Evolutionary conservation across 2,113 vertebrate species (phyloP).

Genomic region (Dromiciops gliroides): DNA sequence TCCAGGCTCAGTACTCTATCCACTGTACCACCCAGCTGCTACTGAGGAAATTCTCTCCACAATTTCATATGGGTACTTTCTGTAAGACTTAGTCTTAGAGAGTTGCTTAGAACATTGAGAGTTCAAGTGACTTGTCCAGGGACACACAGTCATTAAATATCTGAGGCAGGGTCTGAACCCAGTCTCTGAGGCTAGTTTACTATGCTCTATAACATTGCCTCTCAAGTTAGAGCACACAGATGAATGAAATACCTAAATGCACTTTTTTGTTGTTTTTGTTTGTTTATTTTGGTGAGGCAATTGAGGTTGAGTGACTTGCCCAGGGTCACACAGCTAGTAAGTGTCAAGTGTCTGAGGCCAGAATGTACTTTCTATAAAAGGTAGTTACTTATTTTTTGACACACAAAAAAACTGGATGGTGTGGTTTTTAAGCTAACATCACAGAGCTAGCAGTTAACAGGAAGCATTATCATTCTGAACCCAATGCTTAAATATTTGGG

Average conservation of each 20-base stretch:
- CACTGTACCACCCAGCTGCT: not conserved
- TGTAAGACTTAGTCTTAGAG: not conserved
- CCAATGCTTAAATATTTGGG: conserved; percentile 9
- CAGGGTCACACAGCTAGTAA: too few relatives aligned
- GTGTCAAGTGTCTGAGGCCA: too few relatives aligned
- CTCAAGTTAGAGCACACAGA: not conserved
- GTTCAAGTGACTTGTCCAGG: not conserved
- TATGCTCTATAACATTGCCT: not conserved
- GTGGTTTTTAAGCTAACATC: conserved; percentile 22
- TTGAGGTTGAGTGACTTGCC: too few relatives aligned
- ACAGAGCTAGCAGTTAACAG: conserved; percentile 48
- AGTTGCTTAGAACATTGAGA: not conserved
- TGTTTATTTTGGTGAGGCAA: too few relatives aligned
- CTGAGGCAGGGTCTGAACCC: conserved; percentile 7
- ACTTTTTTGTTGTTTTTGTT: too few relatives aligned
- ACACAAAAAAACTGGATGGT: conserved; percentile 34
- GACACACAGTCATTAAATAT: not conserved
- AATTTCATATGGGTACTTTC: not conserved
- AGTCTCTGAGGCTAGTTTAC: not conserved
- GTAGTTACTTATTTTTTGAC: conserved; percentile 47
- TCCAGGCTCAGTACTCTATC: not conserved
- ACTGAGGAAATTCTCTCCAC: not conserved
- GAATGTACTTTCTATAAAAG: conserved; percentile 23
- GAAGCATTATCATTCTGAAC: conserved; percentile 29
- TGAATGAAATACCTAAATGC: conserved; percentile 14